Base-by-base conservation (phyloP, 2,888 invertebrate species). In the Agonum fuliginosum region DNA sequence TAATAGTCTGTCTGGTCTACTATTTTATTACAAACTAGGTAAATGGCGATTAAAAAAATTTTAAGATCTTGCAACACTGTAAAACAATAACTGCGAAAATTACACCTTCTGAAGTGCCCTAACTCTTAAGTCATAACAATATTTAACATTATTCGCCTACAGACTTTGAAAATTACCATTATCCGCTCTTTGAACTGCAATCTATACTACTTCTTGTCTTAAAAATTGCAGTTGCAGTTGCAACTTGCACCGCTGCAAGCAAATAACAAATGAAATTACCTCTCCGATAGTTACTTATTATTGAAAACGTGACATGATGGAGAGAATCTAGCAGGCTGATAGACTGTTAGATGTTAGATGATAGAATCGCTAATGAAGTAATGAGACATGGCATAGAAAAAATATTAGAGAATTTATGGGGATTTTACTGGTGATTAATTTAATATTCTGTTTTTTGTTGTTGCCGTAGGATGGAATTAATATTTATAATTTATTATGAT, bases 331-430 rank as follows among this genome's bases (percentile, higher is more conserved):
- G 19, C 17, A 17, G 46, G 17, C 6, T 17, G 46, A 17, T 17
- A n/a, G 17, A n/a, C n/a, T n/a, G 19, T 6, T 12, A 41, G 10
- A 2, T 37, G 37, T 3, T 12, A n/a, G n/a, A n/a, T n/a, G n/a
- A n/a, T 37, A 46, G 46, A 46, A 46, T 46, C 19, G 46, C 46
- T 46, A 46, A 46, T 46, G 46, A 46, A 46, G 46, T 46, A 46
- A 46, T 46, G 19, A 14, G 46, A 46, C 6, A 41, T 4, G 3
- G 6, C 1, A 19, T 17, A 1, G 37, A 37, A 37, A 37, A 37
- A 37, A 37, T 3, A 12, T 10, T 37, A 10, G 3, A 37, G 37
- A 37, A 37, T 37, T 10, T 37, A 37, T 37, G 37, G 8, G n/a
- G 37, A 37, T 10, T 2, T 37, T 37, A 12, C 8, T 46, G 17